These are phyloP conservation scores for Hedychridium roseum DNA, from an alignment of 2,888 invertebrate species.

Conservation along the genomic window DNA sequence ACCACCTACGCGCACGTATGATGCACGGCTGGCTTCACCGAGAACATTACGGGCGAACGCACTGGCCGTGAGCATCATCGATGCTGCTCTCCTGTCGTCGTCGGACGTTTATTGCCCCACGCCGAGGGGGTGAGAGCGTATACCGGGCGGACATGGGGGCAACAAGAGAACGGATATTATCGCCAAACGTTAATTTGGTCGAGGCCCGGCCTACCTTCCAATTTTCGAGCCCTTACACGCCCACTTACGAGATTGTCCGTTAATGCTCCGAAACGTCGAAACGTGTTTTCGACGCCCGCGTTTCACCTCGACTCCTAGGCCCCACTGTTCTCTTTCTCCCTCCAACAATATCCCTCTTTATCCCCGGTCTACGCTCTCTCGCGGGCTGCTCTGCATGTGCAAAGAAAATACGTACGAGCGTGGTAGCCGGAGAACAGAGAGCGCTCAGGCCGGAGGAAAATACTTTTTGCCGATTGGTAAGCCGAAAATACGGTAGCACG, in stretches of 20 bases:
- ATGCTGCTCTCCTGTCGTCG: constrained; percentile 19
- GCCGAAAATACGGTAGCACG: background rate
- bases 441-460: constrained; percentile 11
- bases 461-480: constrained; percentile 18
- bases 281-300: constrained; percentile 51
- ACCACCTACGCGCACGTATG: too few relatives aligned
- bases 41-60: too few relatives aligned
- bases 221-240: constrained; percentile 63
- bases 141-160: constrained; percentile 26
- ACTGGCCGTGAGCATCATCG: too few relatives aligned
- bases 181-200: constrained; percentile 63
- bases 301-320: constrained; percentile 24
- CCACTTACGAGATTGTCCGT: constrained; percentile 63
- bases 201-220: constrained; percentile 62
- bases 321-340: background rate
- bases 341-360: constrained; percentile 3
- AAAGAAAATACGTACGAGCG: background rate
- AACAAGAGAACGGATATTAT: constrained; percentile 61
- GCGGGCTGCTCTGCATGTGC: background rate
- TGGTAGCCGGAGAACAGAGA: background rate
- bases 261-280: constrained; percentile 60
- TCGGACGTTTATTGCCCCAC: constrained; percentile 26
- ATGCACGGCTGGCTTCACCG: too few relatives aligned
- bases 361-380: too few relatives aligned
- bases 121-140: constrained; percentile 30